phyloP scores from a whole-genome alignment of 2,888 invertebrate species.

The Acrocyrtus sp. region DNA sequence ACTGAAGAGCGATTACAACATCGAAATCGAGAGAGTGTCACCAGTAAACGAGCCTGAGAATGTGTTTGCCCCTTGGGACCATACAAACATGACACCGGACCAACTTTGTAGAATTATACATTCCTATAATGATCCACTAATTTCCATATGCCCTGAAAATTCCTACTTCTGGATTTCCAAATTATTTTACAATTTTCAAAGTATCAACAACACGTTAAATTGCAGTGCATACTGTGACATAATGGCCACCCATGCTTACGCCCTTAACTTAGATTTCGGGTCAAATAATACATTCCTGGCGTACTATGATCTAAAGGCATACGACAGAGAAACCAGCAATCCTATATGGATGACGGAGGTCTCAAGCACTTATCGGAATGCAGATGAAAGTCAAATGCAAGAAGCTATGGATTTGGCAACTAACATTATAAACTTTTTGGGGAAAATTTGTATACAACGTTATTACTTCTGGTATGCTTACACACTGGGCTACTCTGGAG shows the following conservation, averaged over 20 bases:
- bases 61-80: conserved; percentile 56
- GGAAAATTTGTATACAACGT: conserved; percentile 53
- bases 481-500: conserved; percentile 42
- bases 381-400: conserved; percentile 48
- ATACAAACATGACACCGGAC: conserved; percentile 44
- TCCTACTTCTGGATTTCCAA: conserved; percentile 54
- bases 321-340: conserved; percentile 22
- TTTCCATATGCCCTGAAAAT: conserved; percentile 56
- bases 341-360: conserved; percentile 60
- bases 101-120: conserved; percentile 48
- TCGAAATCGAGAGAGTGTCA: conserved; percentile 48
- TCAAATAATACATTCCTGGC: conserved; percentile 36
- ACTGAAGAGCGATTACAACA: conserved; percentile 41
- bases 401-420: conserved; percentile 53
- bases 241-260: conserved; percentile 49
- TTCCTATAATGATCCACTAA: conserved; percentile 40
- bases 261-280: conserved; percentile 41
- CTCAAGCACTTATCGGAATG: conserved; percentile 38
- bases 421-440: conserved; percentile 53
- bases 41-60: conserved; percentile 59
- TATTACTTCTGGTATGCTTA: conserved; percentile 56
- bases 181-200: conserved; percentile 38
- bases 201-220: conserved; percentile 10
- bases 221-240: conserved; percentile 34
- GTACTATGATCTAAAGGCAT: conserved; percentile 43